Evolutionary conservation across 2,888 invertebrate species (phyloP), one percentile per base, ranked within the genome.

Genomic region (Orchesellides sinensis): DNA sequence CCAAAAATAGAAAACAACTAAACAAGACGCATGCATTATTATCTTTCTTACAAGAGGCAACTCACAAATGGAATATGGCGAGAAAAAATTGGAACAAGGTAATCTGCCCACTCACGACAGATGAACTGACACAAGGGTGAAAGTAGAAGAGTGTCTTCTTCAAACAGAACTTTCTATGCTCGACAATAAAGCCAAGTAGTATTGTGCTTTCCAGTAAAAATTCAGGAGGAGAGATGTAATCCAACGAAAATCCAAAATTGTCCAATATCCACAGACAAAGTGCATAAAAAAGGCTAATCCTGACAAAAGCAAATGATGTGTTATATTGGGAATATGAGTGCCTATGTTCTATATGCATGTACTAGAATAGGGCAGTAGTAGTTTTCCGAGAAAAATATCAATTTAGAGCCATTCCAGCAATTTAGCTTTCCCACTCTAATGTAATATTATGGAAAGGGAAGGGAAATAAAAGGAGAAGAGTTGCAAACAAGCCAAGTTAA

Each of bases 351-450:
- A 54, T 12, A 14, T 4, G 5, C 21, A 54, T n/a, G 6, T 54
- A 54, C 23, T n/a, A n/a, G n/a, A 54, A 10, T 54, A 54, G 12
- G 10, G 14, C 10, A 10, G 32, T 61, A 23, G 17, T 61, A 10
- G 29, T 40, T 40, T 40, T 40, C 5, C 10, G 40, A 68, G 54
- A 21, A 70, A 66, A 73, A 65, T 80, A 73, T 54, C 80, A 80
- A 73, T 80, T 80, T 80, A 27, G 70, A 72, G 65, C 49, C 61
- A 78, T 69, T 78, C 78, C 69, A 61, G 69, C 61, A 78, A 69
- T 79, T 70, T 52, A 79, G 79, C 63, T 49, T 66, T 70, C 59
- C 65, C 52, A 59, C 14, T 61, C 70, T 80, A 80, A 80, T 80
- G 72, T 52, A 78, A 78, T 80, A 80, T 80, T 80, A 47, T 72